Percentiles rank a stretch among this genome's conserved stretches.
Evolutionary conservation across 2,888 invertebrate genomes (phyloP).

Genomic region (Yponomeuta evonymella): DNA sequence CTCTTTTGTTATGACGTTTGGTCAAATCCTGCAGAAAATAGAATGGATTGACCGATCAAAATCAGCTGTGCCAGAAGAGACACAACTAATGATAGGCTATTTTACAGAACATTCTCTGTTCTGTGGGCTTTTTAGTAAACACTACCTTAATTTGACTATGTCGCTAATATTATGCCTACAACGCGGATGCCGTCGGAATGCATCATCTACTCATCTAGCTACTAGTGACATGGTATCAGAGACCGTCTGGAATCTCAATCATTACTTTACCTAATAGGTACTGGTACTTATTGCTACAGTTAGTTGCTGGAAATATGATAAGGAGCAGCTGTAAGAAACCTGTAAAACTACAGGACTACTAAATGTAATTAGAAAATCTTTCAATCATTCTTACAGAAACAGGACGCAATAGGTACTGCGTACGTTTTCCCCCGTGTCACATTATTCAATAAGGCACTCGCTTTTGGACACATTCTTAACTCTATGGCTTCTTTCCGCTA

Average conservation of each 20-base stretch:
- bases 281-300: neutral
- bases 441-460: constrained; percentile 45
- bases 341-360: too few relatives aligned
- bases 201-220: constrained; percentile 7
- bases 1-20: too few relatives aligned
- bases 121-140: neutral
- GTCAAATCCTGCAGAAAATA: too few relatives aligned
- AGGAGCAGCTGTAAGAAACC: too few relatives aligned
- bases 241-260: constrained; percentile 7
- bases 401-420: neutral
- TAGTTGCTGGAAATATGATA: neutral
- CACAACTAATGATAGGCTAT: neutral
- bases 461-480: constrained; percentile 37
- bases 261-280: neutral
- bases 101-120: too few relatives aligned
- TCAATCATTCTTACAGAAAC: neutral
- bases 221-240: constrained; percentile 25
- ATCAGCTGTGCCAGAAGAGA: neutral
- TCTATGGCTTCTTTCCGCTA: constrained; percentile 11
- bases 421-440: neutral
- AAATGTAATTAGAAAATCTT: neutral
- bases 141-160: constrained; percentile 57
- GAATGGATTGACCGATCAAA: neutral
- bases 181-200: constrained; percentile 18
- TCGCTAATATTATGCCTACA: constrained; percentile 54